phyloP scores from a whole-genome alignment of 1,140 invertebrate species.

The Rhyacophila brunnea region DNA sequence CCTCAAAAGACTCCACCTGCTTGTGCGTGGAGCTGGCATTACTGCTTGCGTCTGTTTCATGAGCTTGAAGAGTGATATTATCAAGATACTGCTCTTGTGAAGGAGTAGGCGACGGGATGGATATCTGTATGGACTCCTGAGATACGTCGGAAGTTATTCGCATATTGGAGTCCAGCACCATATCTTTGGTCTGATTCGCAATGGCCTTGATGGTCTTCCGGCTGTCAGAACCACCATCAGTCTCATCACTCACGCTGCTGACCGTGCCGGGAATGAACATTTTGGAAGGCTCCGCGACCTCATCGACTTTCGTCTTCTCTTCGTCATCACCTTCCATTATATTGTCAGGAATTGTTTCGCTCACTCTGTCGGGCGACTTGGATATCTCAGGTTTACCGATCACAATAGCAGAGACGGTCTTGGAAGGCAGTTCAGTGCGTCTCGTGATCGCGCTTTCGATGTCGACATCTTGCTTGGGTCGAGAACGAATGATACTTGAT shows the following conservation, averaged over 20 bases:
- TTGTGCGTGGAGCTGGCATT: constrained; percentile 43
- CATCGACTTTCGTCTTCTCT: constrained; percentile 50
- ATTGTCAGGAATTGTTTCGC: constrained; percentile 54
- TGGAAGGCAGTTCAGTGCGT: constrained; percentile 50
- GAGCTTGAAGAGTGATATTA: constrained; percentile 58
- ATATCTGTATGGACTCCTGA: constrained; percentile 60
- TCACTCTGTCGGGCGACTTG: constrained; percentile 52
- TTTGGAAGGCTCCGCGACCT: constrained; percentile 43
- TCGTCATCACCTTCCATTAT: constrained; percentile 56
- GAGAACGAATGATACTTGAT: background rate
- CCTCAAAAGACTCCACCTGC: constrained; percentile 64
- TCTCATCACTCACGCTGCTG: constrained; percentile 4
- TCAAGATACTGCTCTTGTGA: constrained; percentile 61
- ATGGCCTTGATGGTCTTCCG: constrained; percentile 52
- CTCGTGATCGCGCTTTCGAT: constrained; percentile 52
- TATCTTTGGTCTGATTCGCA: constrained; percentile 52
- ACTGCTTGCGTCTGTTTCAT: constrained; percentile 47
- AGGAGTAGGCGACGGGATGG: constrained; percentile 60
- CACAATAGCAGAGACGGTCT: constrained; percentile 9
- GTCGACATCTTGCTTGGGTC: constrained; percentile 46
- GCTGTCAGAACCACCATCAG: constrained; percentile 1
- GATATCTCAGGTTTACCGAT: constrained; percentile 39
- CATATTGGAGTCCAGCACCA: constrained; percentile 54
- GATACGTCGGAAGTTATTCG: constrained; percentile 53
- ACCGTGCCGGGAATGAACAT: constrained; percentile 12